Evolutionary conservation across 2,888 invertebrate species (phyloP), one percentile per base, ranked within the genome.

Genomic region (Drosophila meridionalis): DNA sequence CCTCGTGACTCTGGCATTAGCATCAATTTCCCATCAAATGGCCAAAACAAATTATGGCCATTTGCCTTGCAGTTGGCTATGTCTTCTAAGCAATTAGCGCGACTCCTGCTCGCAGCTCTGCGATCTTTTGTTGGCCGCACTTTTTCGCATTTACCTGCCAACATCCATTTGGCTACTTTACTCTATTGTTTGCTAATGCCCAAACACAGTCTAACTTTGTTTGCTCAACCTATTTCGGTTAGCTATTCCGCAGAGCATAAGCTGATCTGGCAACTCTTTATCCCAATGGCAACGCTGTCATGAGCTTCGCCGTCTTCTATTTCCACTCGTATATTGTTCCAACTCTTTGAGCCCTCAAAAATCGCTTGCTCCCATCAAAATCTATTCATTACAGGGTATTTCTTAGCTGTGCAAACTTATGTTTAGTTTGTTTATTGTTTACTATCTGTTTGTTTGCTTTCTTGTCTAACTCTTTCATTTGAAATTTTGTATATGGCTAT

Each of bases 1-100:
- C 72, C 55, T 63, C 84, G 72, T 87, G 84, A 72, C 52, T 68
- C 67, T 36, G 40, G 7, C 40, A 79, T 83, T 83, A 87, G 70
- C 63, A 48, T 56, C 36, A 55, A 65, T 58, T 57, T 53, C 36
- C 26, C 36, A 56, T 50, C 38, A 62, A 48, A 68, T 71, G 47
- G 57, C 38, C 42, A 45, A 63, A 69, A 38, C 42, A 48, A 60
- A 60, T 57, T 48, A 40, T 42, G 42, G 50, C 56, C 32, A 14
- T 48, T 69, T 55, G 14, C 53, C 43, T 69, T 55, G 14, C 53
- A n/a, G 28, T 61, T 40, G 14, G 61, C 45, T 7, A 57, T 60
- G 61, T 61, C 74, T 74, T 58, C 75, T 59, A 36, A 28, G 52
- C 42, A 69, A 60, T 76, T 76, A 76, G 50, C 73, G 68, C 42